Conservation (phyloP, 2,797 vertebrate genomes). For the Emys orbicularis region DNA sequence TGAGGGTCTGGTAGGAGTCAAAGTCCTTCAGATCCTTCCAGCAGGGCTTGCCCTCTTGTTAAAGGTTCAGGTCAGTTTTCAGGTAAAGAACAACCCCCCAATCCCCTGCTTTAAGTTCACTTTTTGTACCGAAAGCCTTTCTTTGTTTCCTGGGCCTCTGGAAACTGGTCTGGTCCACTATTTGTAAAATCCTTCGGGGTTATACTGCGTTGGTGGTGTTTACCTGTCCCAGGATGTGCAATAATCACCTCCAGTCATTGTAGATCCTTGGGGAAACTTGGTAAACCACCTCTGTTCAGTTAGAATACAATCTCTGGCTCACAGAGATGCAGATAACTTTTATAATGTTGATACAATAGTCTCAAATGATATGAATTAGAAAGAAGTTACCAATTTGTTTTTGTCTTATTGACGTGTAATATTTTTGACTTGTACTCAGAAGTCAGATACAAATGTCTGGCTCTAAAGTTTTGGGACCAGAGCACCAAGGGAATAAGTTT, state of each 20-base stretch:
- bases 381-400: rapidly evolving
- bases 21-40: neutral
- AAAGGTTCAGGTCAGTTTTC: neutral
- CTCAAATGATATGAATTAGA: rapidly evolving
- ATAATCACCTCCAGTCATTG: neutral
- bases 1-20: neutral
- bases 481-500: neutral
- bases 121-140: neutral
- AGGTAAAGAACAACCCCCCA: neutral
- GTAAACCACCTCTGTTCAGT: neutral
- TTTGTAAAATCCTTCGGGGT: neutral
- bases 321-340: neutral
- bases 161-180: neutral
- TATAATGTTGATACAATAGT: neutral
- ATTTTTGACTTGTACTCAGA: rapidly evolving
- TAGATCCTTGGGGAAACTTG: neutral
- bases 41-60: neutral
- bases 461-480: neutral
- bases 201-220: neutral
- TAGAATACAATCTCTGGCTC: neutral
- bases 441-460: neutral
- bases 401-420: rapidly evolving
- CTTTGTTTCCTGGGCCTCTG: neutral
- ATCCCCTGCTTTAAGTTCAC: neutral
- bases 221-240: neutral